Conservation (phyloP, 2,888 invertebrate species). For the Opisthograptis luteolata region DNA sequence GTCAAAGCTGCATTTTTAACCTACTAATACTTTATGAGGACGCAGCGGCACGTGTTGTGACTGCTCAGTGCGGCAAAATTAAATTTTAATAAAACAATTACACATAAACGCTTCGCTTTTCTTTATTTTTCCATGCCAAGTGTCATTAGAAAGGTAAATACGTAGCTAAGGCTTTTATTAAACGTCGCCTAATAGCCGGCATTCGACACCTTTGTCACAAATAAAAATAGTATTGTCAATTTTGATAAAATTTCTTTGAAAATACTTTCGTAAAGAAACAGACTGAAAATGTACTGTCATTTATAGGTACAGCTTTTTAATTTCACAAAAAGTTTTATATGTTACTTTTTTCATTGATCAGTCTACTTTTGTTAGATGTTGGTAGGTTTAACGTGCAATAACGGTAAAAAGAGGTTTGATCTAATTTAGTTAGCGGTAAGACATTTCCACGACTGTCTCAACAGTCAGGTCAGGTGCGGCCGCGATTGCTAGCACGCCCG, state of each 20-base stretch:
- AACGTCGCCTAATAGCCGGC: slow-evolving; percentile 25
- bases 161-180: slow-evolving; percentile 9
- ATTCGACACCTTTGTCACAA: slow-evolving; percentile 21
- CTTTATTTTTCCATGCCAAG: slow-evolving; percentile 33
- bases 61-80: slow-evolving; percentile 25
- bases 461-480: slow-evolving; percentile 9
- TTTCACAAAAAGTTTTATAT: no score
- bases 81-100: slow-evolving; percentile 46
- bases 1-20: slow-evolving; percentile 58
- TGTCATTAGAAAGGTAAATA: slow-evolving; percentile 31
- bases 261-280: no score
- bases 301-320: no score
- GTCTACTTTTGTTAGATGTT: neutral
- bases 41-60: slow-evolving; percentile 39
- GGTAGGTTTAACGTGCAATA: neutral
- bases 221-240: slow-evolving; percentile 3
- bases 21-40: neutral
- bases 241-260: neutral
- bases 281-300: neutral
- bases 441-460: neutral
- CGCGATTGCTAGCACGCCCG: slow-evolving; percentile 41
- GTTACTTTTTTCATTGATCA: no score
- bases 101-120: slow-evolving; percentile 21
- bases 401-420: neutral
- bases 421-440: neutral